A percentile compares a stretch with the other conserved stretches of the same genome.
Conservation (phyloP, 2,888 invertebrate species). For the Nudaria mundana region DNA sequence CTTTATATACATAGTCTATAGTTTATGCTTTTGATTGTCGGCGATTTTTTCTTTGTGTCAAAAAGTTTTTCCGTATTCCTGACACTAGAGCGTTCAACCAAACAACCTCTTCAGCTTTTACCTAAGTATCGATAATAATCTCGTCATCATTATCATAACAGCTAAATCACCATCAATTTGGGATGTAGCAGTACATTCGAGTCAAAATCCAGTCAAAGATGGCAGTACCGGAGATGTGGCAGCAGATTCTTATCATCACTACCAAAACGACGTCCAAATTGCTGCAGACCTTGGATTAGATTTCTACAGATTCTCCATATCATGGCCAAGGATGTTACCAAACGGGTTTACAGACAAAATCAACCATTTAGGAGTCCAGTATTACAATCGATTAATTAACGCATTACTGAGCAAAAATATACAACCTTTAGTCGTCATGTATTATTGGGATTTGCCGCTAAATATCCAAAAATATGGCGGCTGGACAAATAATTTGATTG, state of each 20-base stretch:
- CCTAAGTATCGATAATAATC: too few relatives aligned
- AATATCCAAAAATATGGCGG: constrained; percentile 80
- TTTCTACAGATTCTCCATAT: constrained; percentile 81
- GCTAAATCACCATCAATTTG: constrained; percentile 82
- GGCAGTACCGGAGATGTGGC: constrained; percentile 79
- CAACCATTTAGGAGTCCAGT: constrained; percentile 81
- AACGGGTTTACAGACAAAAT: constrained; percentile 73
- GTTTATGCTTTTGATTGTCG: too few relatives aligned
- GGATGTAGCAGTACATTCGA: constrained; percentile 61
- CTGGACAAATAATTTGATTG: constrained; percentile 78
- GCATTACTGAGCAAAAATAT: constrained; percentile 78
- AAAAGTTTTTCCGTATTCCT: too few relatives aligned
- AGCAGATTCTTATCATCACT: constrained; percentile 84
- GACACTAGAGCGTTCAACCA: too few relatives aligned
- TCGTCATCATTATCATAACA: too few relatives aligned
- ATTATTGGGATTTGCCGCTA: constrained; percentile 83
- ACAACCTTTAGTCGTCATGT: constrained; percentile 80
- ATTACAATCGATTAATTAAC: constrained; percentile 84
- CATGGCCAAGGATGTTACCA: constrained; percentile 85
- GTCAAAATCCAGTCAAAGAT: constrained; percentile 47
- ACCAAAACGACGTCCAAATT: constrained; percentile 73
- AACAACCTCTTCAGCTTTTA: too few relatives aligned
- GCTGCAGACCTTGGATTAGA: constrained; percentile 66
- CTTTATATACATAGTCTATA: too few relatives aligned
- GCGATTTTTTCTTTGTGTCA: too few relatives aligned